Evolutionary conservation across 2,113 vertebrate species (phyloP).

Genomic region (Trichechus manatus): DNA sequence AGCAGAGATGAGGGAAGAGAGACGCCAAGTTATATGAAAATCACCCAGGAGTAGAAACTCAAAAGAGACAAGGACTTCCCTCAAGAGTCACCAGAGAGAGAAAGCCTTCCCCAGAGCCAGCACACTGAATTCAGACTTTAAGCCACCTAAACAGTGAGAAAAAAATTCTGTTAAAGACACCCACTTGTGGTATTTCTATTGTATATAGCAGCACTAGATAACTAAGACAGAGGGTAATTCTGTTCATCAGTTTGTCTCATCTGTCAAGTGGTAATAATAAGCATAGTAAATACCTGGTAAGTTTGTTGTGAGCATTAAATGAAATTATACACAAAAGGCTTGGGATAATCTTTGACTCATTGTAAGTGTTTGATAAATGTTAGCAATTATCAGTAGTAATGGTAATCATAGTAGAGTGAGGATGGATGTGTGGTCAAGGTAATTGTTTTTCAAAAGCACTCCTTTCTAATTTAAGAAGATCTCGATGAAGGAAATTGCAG

Average conservation of each 20-base stretch:
- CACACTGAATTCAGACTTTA: too few species aligned
- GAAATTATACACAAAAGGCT: background rate
- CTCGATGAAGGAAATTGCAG: background rate
- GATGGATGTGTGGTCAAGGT: background rate
- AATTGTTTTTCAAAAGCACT: background rate
- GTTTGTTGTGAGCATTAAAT: background rate
- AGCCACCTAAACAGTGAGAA: too few species aligned
- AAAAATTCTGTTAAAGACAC: too few species aligned
- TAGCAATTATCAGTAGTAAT: background rate
- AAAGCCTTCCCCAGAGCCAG: too few species aligned
- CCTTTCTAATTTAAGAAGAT: background rate
- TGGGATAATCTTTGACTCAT: background rate
- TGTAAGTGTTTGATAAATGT: background rate
- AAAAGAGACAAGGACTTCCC: too few species aligned
- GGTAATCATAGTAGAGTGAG: background rate
- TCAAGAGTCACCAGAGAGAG: too few species aligned
- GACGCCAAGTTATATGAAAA: too few species aligned
- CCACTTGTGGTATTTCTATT: too few species aligned
- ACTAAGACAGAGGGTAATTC: background rate
- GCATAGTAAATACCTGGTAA: background rate
- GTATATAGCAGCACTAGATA: too few species aligned
- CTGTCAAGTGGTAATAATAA: background rate
- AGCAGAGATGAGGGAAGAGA: too few species aligned
- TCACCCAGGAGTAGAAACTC: too few species aligned
- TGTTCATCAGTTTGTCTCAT: background rate